These are phyloP conservation scores for Diachasmimorpha longicaudata DNA, from an alignment of 1,140 invertebrate species.

Conservation along the genomic window DNA sequence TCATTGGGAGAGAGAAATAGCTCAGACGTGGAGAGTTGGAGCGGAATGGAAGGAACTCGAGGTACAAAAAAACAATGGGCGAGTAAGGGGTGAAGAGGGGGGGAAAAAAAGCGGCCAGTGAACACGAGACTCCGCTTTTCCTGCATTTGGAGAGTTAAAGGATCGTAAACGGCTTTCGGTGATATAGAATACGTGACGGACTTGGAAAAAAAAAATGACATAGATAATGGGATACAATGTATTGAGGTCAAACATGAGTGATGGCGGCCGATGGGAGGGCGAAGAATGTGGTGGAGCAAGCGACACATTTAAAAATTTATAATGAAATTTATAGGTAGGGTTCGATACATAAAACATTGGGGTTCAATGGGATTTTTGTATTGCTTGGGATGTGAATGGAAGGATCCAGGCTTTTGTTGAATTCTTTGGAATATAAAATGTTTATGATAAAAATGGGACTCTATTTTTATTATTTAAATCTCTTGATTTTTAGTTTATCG, in stretches of 20 bases:
- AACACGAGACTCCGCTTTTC: constrained; percentile 7
- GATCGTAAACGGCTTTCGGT: not conserved
- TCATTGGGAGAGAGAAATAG: not conserved
- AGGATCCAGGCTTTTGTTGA: not conserved
- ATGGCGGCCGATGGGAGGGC: not conserved
- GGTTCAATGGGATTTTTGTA: not conserved
- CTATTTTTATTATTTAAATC: no score
- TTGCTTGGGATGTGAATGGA: no score
- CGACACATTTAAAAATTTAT: not conserved
- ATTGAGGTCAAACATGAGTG: not conserved
- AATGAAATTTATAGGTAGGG: not conserved
- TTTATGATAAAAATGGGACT: not conserved
- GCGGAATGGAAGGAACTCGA: not conserved
- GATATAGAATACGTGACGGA: not conserved
- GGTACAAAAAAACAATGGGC: not conserved
- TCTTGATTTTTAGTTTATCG: no score
- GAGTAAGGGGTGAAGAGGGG: not conserved
- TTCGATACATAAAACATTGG: not conserved
- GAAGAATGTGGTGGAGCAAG: not conserved
- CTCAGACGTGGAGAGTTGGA: not conserved
- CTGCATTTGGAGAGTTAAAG: not conserved
- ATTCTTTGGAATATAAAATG: not conserved
- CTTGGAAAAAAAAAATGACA: not conserved
- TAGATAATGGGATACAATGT: not conserved
- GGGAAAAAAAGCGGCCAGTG: not conserved